A percentile compares a stretch with the other conserved stretches of the same genome.
These are phyloP conservation scores for Forpus xanthops DNA, from an alignment of 2,797 vertebrate species.

Conservation along the genomic window DNA sequence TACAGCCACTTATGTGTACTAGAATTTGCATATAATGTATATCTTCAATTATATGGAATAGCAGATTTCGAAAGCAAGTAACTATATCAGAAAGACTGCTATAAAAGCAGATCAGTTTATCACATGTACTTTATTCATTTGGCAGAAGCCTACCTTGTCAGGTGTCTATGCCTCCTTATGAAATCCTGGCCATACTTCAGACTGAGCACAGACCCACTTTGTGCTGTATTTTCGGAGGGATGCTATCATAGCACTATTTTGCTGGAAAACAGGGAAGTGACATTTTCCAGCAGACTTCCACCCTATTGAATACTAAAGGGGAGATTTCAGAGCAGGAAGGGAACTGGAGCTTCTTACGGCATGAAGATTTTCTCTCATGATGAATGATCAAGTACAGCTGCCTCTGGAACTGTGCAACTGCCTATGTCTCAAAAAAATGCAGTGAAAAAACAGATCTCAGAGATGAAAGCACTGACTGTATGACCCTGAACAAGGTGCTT, in stretches of 20 bases:
- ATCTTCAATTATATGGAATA: not conserved
- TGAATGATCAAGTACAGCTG: not conserved
- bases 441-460: not conserved
- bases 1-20: not conserved
- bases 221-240: not conserved
- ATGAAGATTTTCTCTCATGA: not conserved
- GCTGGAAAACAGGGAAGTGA: not conserved
- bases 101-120: not conserved
- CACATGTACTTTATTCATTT: not conserved
- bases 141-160: not conserved
- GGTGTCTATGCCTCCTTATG: not conserved
- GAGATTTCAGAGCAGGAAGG: not conserved
- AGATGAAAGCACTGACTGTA: conserved; percentile 26
- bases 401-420: not conserved
- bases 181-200: not conserved
- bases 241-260: not conserved
- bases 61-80: not conserved
- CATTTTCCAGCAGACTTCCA: not conserved
- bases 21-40: not conserved
- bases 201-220: not conserved
- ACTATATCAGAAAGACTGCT: not conserved
- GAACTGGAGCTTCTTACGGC: not conserved
- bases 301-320: not conserved
- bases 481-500: not conserved
- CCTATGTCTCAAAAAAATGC: not conserved